Percentiles rank a stretch among this genome's conserved stretches.
Evolutionary conservation across 2,888 invertebrate species (phyloP).

Genomic region (Clostera curtula): DNA sequence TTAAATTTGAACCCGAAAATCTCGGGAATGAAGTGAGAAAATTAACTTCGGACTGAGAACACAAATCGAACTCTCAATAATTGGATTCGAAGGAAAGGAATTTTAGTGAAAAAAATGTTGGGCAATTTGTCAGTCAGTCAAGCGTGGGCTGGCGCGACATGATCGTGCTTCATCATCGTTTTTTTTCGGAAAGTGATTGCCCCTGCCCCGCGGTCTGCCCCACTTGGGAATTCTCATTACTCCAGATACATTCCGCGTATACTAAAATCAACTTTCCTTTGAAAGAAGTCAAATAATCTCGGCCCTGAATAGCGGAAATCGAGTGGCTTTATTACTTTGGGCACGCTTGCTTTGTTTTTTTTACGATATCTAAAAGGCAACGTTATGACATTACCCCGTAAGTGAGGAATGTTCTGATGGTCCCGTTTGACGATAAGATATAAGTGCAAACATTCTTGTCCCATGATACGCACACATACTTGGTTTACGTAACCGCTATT

Average conservation of each 20-base stretch:
- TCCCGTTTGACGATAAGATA: conserved; percentile 32
- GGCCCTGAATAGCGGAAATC: conserved; percentile 54
- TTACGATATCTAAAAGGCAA: conserved; percentile 52
- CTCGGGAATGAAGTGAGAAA: conserved; percentile 34
- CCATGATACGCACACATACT: conserved; percentile 13
- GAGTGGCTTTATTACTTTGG: conserved; percentile 55
- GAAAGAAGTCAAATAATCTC: conserved; percentile 62
- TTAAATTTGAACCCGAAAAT: conserved; percentile 30
- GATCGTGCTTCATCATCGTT: conserved; percentile 67
- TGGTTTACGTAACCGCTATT: conserved; percentile 2
- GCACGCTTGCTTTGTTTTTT: conserved; percentile 57
- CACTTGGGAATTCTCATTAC: conserved; percentile 58
- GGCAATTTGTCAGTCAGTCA: conserved; percentile 62
- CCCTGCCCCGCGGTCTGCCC: conserved; percentile 33
- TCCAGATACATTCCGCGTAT: conserved; percentile 51
- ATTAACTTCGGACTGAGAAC: conserved; percentile 37
- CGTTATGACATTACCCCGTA: conserved; percentile 46
- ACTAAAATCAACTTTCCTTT: conserved; percentile 51
- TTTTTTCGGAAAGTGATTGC: conserved; percentile 53
- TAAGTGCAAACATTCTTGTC: conserved; percentile 15
- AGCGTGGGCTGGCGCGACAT: conserved; percentile 45
- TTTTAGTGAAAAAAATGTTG: conserved; percentile 61
- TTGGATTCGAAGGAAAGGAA: conserved; percentile 58
- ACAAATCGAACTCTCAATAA: conserved; percentile 48
- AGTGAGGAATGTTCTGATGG: conserved; percentile 41